Percentiles rank a stretch among this genome's conserved stretches.
Conservation (phyloP, 2,888 invertebrate species). For the Synergus gifuensis region DNA sequence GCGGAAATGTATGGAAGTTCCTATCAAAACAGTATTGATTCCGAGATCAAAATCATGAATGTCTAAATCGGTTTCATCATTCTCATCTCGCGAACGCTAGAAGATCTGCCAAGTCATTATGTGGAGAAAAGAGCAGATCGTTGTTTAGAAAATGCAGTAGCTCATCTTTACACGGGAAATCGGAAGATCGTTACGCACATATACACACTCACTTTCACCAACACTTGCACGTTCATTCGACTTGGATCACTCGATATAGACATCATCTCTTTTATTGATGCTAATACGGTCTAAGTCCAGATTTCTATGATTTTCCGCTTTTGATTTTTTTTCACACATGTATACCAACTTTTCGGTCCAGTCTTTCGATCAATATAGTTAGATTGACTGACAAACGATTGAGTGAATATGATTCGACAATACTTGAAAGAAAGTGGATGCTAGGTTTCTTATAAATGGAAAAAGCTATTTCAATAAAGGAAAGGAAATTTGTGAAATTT, state of each 20-base stretch:
- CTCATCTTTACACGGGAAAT: conserved; percentile 20
- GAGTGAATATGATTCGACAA: conserved; percentile 2
- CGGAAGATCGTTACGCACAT: conserved; percentile 15
- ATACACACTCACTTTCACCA: conserved; percentile 22
- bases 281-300: neutral
- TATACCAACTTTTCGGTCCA: neutral
- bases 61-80: conserved; percentile 22
- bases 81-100: conserved; percentile 24
- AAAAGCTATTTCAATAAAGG: conserved; percentile 3
- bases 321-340: conserved; percentile 1
- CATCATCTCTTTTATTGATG: neutral
- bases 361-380: neutral
- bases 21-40: conserved; percentile 3
- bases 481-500: neutral
- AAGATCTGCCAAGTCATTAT: conserved; percentile 13
- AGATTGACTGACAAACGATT: conserved; percentile 4
- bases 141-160: conserved; percentile 39
- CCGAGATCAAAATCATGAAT: neutral
- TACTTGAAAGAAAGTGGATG: conserved; percentile 12
- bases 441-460: neutral
- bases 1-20: conserved; percentile 2
- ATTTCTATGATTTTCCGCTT: conserved; percentile 24
- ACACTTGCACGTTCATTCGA: conserved; percentile 19
- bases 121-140: conserved; percentile 22
- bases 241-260: conserved; percentile 22